Evolutionary conservation across 2,113 vertebrate species (phyloP).

Genomic region (Podarcis cretensis): DNA sequence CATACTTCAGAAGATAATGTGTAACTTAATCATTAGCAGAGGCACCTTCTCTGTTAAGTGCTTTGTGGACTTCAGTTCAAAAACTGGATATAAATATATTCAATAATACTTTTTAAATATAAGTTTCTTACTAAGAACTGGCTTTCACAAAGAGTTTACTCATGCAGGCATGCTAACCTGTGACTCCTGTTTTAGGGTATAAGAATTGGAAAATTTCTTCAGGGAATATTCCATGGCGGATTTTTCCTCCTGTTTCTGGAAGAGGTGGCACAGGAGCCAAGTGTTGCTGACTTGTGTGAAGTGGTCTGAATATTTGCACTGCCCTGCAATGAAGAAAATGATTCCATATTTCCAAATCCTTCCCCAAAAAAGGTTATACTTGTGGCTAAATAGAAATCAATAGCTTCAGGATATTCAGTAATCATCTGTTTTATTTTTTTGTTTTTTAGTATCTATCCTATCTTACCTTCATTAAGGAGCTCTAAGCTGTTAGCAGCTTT

Average conservation of each 20-base stretch:
- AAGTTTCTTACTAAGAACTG: neutral
- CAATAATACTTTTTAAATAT: neutral
- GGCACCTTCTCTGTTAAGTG: neutral
- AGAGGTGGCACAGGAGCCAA: conserved; percentile 88
- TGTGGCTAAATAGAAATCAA: neutral
- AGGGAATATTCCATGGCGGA: conserved; percentile 90
- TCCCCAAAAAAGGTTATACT: rapidly evolving
- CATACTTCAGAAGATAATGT: neutral
- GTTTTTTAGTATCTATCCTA: neutral
- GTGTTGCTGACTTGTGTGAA: conserved; percentile 84
- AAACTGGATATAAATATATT: neutral
- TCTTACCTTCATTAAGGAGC: neutral
- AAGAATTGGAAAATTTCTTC: conserved; percentile 95
- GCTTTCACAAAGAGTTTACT: neutral
- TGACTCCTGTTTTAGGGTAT: conserved; percentile 98
- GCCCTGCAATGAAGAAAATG: conserved; percentile 63
- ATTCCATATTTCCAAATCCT: rapidly evolving
- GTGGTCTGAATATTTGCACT: conserved; percentile 78
- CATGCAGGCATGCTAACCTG: conserved; percentile 78
- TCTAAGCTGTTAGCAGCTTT: neutral
- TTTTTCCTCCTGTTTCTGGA: conserved; percentile 91
- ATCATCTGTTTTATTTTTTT: neutral
- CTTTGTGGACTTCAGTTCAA: neutral
- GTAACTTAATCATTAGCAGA: neutral
- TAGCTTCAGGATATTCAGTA: rapidly evolving